These are phyloP conservation scores for Bradypus variegatus DNA, from an alignment of 2,797 vertebrate species.

Conservation along the genomic window DNA sequence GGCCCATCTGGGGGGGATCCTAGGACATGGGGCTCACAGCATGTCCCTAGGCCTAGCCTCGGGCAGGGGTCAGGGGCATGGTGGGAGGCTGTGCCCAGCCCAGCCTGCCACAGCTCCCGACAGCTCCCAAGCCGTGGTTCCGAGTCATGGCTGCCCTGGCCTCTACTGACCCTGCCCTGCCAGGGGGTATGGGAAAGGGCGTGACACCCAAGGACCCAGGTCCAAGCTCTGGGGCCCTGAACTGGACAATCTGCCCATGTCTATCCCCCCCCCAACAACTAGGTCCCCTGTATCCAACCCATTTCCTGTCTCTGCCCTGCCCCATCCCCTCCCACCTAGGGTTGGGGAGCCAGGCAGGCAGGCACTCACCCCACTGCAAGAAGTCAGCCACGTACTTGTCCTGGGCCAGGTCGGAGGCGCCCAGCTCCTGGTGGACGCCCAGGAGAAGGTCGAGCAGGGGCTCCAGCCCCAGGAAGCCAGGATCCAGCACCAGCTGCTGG, in stretches of 20 bases:
- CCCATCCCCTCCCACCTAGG: too few relatives aligned
- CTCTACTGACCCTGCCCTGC: not conserved
- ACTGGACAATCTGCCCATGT: not conserved
- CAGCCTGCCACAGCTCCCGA: not conserved
- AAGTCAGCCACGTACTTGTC: slow-evolving; percentile 83
- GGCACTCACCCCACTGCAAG: slow-evolving; percentile 81
- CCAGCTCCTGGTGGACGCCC: slow-evolving; percentile 84
- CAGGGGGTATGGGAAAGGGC: not conserved
- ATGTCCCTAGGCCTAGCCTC: not conserved
- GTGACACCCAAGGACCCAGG: not conserved
- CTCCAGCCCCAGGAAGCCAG: slow-evolving; percentile 77
- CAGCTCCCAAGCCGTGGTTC: not conserved
- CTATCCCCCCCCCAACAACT: not conserved
- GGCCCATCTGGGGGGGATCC: not conserved
- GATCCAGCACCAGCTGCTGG: slow-evolving; percentile 63
- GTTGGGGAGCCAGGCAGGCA: not conserved
- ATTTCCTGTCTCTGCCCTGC: not conserved
- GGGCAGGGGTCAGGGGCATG: not conserved
- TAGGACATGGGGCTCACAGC: not conserved
- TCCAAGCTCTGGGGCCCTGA: not conserved
- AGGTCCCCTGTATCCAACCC: not conserved
- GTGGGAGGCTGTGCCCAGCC: not conserved
- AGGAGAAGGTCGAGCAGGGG: slow-evolving; percentile 84
- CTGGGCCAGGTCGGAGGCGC: slow-evolving; percentile 72
- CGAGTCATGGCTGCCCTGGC: not conserved